These are phyloP conservation scores for Hippocampus kuda DNA, from an alignment of 2,797 vertebrate species.

Conservation along the genomic window DNA sequence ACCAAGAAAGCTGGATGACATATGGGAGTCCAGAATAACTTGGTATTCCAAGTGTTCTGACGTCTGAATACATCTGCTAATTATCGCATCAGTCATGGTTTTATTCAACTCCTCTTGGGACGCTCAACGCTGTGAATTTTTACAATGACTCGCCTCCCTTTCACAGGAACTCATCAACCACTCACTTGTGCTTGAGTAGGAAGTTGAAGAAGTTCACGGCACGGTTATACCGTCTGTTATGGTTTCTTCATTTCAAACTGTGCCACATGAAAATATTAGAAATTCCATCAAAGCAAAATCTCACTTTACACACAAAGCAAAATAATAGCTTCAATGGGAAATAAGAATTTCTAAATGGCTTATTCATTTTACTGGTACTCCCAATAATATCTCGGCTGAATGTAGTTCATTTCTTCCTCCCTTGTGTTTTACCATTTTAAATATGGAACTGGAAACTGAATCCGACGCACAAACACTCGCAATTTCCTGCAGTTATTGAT, in stretches of 20 bases:
- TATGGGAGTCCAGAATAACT: conserved; percentile 41
- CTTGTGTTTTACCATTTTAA: not conserved
- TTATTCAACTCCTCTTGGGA: conserved; percentile 34
- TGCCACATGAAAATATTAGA: not conserved
- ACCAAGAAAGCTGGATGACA: conserved; percentile 41
- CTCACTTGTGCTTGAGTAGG: conserved; percentile 23
- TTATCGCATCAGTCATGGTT: conserved; percentile 57
- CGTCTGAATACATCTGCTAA: conserved; percentile 62
- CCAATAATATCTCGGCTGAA: conserved; percentile 11
- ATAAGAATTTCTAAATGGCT: conserved; percentile 20
- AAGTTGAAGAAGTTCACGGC: conserved; percentile 28
- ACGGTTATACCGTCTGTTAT: conserved; percentile 22
- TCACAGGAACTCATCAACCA: conserved; percentile 32
- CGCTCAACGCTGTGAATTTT: conserved; percentile 7
- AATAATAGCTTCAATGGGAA: conserved; percentile 10
- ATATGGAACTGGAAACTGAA: not conserved
- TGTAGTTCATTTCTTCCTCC: not conserved
- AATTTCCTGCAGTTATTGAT: not conserved
- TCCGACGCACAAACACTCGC: not conserved
- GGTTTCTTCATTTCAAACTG: not conserved
- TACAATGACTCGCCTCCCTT: conserved; percentile 1
- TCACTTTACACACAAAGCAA: conserved; percentile 4
- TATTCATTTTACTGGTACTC: conserved; percentile 11
- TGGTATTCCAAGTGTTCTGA: conserved; percentile 49
- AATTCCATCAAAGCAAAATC: conserved; percentile 10